Percentiles rank a stretch among this genome's conserved stretches.
Evolutionary conservation across 2,113 vertebrate genomes (phyloP).

Genomic region (Rallus limicola): DNA sequence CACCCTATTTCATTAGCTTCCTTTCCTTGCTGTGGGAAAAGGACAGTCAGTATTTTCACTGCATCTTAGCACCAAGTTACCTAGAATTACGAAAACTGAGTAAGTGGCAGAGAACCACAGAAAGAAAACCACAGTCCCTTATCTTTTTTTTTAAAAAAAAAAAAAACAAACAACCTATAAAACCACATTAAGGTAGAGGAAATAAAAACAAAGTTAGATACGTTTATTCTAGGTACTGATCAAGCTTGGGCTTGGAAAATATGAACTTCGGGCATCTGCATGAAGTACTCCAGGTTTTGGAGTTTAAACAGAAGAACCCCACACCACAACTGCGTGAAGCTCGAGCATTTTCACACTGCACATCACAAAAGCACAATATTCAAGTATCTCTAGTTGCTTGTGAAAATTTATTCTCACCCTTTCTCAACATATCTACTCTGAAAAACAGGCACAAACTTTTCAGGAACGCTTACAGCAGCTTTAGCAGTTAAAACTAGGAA

Average conservation of each 20-base stretch:
- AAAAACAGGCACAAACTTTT: constrained; percentile 65
- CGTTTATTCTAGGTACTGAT: not conserved
- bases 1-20: not conserved
- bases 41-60: not conserved
- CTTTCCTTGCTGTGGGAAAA: not conserved
- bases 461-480: constrained; percentile 68
- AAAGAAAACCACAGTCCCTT: not conserved
- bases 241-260: not conserved
- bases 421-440: not conserved
- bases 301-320: not conserved
- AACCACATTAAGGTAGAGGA: not conserved
- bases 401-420: constrained; percentile 7
- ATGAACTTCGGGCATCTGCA: not conserved
- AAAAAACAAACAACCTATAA: not conserved
- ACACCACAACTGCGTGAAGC: not conserved
- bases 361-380: not conserved
- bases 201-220: not conserved
- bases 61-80: not conserved
- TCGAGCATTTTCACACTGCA: not conserved
- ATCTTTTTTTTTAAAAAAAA: not conserved
- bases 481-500: constrained; percentile 63
- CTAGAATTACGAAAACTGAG: not conserved
- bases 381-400: not conserved
- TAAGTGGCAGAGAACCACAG: not conserved
- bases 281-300: not conserved